phyloP scores from a whole-genome alignment of 2,113 vertebrate genomes.

The Caloenas nicobarica region DNA sequence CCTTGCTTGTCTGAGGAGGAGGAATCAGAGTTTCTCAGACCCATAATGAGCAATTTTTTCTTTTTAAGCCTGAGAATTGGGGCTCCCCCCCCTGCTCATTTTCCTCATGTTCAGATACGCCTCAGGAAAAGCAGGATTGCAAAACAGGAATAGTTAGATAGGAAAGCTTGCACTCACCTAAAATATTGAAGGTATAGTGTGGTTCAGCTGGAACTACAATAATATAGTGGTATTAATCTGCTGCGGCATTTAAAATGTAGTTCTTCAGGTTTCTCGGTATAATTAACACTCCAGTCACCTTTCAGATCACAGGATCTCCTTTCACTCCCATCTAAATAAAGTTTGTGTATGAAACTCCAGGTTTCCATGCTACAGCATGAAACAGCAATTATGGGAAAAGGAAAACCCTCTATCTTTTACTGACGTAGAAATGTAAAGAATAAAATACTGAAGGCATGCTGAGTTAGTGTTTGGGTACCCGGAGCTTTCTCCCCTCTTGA shows the following conservation, averaged over 20 bases:
- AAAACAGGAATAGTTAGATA: neutral
- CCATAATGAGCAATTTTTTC: neutral
- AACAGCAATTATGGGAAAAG: neutral
- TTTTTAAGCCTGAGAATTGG: neutral
- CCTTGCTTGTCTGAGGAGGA: neutral
- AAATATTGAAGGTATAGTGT: neutral
- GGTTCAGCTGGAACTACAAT: neutral
- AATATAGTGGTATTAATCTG: neutral
- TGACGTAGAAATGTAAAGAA: neutral
- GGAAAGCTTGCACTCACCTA: neutral
- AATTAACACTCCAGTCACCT: neutral
- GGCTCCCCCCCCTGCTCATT: neutral
- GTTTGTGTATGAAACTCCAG: neutral
- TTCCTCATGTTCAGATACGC: neutral
- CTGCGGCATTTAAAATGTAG: neutral
- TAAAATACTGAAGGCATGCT: neutral
- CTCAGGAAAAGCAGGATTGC: neutral
- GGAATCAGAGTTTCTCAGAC: neutral
- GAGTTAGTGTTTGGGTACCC: neutral
- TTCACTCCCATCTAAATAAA: neutral
- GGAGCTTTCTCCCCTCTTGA: neutral
- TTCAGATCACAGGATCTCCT: neutral
- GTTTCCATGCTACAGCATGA: neutral
- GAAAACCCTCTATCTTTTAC: neutral
- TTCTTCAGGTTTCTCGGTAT: neutral